Evolutionary conservation across 2,888 invertebrate genomes (phyloP), one percentile per base, ranked within the genome.

Genomic region (Tenthredo distinguenda): DNA sequence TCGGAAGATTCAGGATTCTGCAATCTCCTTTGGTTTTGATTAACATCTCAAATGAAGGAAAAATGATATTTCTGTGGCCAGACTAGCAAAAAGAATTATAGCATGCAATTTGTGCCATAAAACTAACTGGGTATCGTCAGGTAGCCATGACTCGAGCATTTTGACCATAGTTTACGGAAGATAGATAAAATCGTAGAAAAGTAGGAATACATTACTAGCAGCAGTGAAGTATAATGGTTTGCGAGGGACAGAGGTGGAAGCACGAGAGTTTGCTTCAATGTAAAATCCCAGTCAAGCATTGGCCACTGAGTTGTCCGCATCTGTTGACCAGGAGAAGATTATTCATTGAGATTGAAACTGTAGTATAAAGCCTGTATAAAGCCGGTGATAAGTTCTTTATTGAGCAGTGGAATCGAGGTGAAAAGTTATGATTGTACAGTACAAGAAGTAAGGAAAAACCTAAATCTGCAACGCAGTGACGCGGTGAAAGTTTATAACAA

Each of bases 271-370:
- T 83, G 83, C 71, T 83, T 21, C 71, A 31, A 47, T 50, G 68
- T 47, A 65, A 83, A 83, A 83, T 83, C 68, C 31, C 83, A 83
- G 83, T 83, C 34, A 26, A 50, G 68, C 31, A 68, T 68, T 47
- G 83, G 47, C 83, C 83, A 58, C 71, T 47, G 68, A 31, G 37
- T 43, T 68, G 83, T 83, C 47, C 65, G 83, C 31, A 83, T 83
- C 83, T 21, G 62, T 9, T 21, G 40, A 65, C 31, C 18, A 40
- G 2, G n/a, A 50, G 31, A 31, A 77, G 47, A 77, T 47, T 47
- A 76, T 50, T 77, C 26, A 34, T 55, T 6, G 40, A 58, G n/a
- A 81, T 40, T 81, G 0, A 10, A 21, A 7, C 7, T 1, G 12
- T 43, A 21, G 21, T 40, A 40, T 0, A 71, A 26, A 71, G 6